phyloP scores from a whole-genome alignment of 2,113 vertebrate species.

The Lota lota region DNA sequence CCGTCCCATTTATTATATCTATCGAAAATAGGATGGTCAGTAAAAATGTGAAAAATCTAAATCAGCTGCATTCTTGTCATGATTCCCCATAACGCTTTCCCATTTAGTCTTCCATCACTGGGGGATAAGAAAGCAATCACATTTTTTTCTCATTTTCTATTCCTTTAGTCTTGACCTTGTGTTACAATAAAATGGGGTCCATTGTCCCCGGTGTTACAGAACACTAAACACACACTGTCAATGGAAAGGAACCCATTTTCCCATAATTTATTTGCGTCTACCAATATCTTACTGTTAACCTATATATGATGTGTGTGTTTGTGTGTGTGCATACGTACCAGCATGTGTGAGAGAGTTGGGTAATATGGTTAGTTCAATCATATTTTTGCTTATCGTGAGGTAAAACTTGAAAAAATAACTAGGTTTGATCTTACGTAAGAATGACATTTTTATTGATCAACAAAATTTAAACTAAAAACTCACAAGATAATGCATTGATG shows the following conservation, averaged over 20 bases:
- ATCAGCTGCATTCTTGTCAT: neutral
- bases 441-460: too few relatives aligned
- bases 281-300: too few relatives aligned
- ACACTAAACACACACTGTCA: too few relatives aligned
- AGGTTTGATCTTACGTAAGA: neutral
- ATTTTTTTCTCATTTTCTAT: conserved; percentile 11
- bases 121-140: conserved; percentile 48
- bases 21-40: neutral
- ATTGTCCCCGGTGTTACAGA: too few relatives aligned
- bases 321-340: neutral
- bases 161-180: conserved; percentile 49
- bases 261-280: too few relatives aligned
- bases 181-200: conserved; percentile 16
- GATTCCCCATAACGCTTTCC: neutral
- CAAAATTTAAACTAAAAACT: too few relatives aligned
- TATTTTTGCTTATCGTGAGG: too few relatives aligned
- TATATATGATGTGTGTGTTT: neutral
- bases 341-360: neutral
- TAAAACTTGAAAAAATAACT: neutral
- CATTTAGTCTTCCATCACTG: conserved; percentile 31
- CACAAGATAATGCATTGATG: too few relatives aligned
- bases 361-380: neutral
- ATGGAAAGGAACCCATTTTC: too few relatives aligned
- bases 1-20: neutral
- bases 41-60: conserved; percentile 15